Evolutionary conservation across 2,113 vertebrate genomes (phyloP).

Genomic region (Sminthopsis crassicaudata): DNA sequence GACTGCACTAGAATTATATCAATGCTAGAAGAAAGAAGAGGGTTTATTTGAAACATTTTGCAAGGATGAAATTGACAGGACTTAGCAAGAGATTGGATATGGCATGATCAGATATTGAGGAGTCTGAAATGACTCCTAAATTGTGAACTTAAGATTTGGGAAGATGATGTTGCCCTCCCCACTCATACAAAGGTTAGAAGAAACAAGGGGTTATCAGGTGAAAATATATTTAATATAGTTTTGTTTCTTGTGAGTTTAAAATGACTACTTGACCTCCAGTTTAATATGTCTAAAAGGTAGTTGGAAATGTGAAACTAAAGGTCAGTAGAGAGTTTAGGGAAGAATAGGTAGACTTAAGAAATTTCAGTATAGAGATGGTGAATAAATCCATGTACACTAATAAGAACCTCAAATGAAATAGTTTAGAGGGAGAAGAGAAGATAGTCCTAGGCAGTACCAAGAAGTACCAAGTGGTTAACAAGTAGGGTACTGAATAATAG

Average conservation of each 20-base stretch:
- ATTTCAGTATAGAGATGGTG: background rate
- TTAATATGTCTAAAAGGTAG: background rate
- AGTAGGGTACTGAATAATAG: background rate
- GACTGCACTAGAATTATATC: rapidly evolving
- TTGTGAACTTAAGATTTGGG: background rate
- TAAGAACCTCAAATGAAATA: background rate
- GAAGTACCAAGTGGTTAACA: background rate
- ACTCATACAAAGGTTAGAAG: background rate
- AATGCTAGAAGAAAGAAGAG: background rate
- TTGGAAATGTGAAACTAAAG: background rate
- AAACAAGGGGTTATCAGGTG: background rate
- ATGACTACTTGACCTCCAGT: background rate
- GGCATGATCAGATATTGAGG: background rate
- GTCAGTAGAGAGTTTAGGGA: background rate
- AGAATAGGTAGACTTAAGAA: background rate
- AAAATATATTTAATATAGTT: background rate
- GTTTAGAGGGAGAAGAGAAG: background rate
- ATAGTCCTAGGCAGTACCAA: rapidly evolving
- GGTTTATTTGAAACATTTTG: background rate
- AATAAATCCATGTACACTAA: background rate
- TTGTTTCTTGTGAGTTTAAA: background rate
- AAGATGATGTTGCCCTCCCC: background rate
- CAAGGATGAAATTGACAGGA: background rate
- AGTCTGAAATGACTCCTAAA: background rate
- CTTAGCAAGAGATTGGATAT: background rate